Conservation (phyloP, 2,888 invertebrate genomes). For the Polydrusus cervinus region DNA sequence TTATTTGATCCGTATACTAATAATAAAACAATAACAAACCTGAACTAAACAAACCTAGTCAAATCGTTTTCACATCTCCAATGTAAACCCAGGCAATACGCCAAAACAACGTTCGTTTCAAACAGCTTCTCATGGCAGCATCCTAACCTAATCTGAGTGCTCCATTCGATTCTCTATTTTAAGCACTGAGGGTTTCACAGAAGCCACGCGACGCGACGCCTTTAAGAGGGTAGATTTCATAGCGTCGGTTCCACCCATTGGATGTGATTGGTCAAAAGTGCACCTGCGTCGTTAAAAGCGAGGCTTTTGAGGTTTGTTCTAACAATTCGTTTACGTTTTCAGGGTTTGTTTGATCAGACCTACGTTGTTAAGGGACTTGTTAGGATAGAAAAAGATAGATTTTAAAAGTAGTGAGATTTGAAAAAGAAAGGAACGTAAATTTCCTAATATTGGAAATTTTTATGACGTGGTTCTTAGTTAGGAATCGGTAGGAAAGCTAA, state of each 20-base stretch:
- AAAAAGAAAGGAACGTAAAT: background rate
- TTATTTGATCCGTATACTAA: too few relatives aligned
- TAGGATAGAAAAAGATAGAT: background rate
- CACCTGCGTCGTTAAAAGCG: constrained; percentile 29
- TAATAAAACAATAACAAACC: too few relatives aligned
- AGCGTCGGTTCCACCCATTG: constrained; percentile 33
- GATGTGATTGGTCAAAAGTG: constrained; percentile 33
- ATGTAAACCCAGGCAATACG: constrained; percentile 22
- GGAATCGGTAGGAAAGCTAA: background rate
- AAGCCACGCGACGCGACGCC: constrained; percentile 53
- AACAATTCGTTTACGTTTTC: background rate
- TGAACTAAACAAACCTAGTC: background rate
- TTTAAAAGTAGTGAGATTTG: background rate
- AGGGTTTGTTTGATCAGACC: background rate
- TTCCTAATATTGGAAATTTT: background rate
- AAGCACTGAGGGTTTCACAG: constrained; percentile 39
- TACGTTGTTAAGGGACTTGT: background rate
- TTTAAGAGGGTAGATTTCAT: constrained; percentile 31
- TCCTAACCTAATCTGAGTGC: constrained; percentile 43
- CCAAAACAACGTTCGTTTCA: background rate
- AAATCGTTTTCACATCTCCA: background rate
- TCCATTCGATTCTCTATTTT: constrained; percentile 42
- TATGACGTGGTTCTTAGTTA: constrained; percentile 12
- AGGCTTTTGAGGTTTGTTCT: constrained; percentile 9
- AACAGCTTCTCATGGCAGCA: constrained; percentile 26